Evolutionary conservation across 2,113 vertebrate genomes (phyloP), one percentile per base, ranked within the genome.

Genomic region (Pseudorectes ferrugineus): DNA sequence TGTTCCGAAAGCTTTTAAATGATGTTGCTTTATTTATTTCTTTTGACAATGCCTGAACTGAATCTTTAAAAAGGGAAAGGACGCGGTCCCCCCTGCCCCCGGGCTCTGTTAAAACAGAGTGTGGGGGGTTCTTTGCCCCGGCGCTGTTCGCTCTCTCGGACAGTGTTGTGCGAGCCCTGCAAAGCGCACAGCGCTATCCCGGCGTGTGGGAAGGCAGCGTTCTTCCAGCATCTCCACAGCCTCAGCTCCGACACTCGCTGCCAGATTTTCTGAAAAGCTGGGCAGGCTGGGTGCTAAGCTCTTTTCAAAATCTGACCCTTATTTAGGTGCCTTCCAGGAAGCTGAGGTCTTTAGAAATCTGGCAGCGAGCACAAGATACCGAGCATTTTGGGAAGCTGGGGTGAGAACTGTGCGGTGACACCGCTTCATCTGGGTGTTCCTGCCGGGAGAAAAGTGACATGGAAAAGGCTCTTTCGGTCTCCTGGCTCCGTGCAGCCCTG

Each of bases 1-100:
- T 97, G 94, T 97, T 94, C 95, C 79, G 8, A 92, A 81, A 85
- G 93, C 95, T 95, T 96, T 96, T 88, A 96, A 96, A 96, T 25
- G 46, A 94, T 77, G 92, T 63, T 75, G 93, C 94, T 94, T 94
- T 95, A 87, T 94, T 93, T 96, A 90, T 94, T 96, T 92, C 93
- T 92, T 92, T 74, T 26, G 85, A 96, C 94, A 95, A 88, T 43
- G 85, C 88, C 88, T 55, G 89, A 70, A 68, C 82, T 9, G 92
- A 95, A 88, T 79, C 79, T 80, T 92, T 96, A 67, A 94, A 94
- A 95, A 94, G 95, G 75, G 93, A 94, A 92, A 90, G 88, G 78
- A 55, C 59, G 75, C 72, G 43, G 23, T 29, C n/a, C 17, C 22
- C 70, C 38, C 59, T 22, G 58, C 54, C 55, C 46, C 31, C 57